A percentile compares a stretch with the other conserved stretches of the same genome.
These are phyloP conservation scores for Helicoverpa zea DNA, from an alignment of 1,140 invertebrate genomes.

Conservation along the genomic window DNA sequence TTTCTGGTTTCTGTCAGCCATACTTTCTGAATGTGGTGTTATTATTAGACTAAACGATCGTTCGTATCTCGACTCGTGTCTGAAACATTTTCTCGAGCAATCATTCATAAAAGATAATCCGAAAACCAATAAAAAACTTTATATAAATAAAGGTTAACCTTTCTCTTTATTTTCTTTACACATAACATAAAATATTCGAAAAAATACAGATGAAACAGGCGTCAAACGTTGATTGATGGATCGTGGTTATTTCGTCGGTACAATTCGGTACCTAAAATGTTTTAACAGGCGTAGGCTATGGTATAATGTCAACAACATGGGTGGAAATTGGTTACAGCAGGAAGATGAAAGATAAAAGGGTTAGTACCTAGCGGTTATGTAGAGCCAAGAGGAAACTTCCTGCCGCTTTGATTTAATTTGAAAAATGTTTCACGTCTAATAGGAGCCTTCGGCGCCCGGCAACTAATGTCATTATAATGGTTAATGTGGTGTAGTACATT, in stretches of 20 bases:
- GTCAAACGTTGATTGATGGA: conserved; percentile 17
- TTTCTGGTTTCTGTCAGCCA: conserved; percentile 38
- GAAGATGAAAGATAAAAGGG: not conserved
- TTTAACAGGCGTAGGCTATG: not conserved
- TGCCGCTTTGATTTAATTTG: conserved; percentile 39
- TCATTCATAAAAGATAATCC: conserved; percentile 12
- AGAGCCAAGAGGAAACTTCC: conserved; percentile 4
- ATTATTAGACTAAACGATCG: conserved; percentile 36
- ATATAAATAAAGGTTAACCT: not conserved
- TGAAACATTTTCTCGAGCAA: conserved; percentile 5
- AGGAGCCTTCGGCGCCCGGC: not conserved
- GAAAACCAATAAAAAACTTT: not conserved
- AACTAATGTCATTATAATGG: conserved; percentile 35
- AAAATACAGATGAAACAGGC: conserved; percentile 1
- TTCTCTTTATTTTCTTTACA: not conserved
- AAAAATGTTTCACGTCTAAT: conserved; percentile 30
- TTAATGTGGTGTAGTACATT: conserved; percentile 14
- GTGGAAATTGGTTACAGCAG: not conserved
- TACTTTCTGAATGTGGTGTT: conserved; percentile 10
- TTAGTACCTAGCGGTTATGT: conserved; percentile 1
- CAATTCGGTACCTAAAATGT: conserved; percentile 8
- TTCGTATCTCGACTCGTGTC: not conserved
- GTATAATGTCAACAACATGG: not conserved
- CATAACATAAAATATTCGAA: conserved; percentile 29
- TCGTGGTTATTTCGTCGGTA: not conserved